Evolutionary conservation across 2,113 vertebrate genomes (phyloP).

Genomic region (Oreochromis niloticus): DNA sequence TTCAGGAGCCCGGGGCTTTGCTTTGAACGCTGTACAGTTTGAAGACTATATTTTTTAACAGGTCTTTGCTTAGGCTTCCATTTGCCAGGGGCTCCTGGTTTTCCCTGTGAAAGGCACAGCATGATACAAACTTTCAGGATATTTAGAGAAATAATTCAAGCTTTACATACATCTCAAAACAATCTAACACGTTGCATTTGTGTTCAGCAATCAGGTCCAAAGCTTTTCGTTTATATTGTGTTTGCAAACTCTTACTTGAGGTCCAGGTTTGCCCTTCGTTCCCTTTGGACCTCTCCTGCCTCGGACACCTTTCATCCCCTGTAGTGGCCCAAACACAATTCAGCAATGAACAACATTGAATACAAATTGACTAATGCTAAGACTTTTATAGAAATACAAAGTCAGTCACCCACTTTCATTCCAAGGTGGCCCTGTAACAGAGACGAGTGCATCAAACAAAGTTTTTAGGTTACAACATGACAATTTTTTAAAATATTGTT

Average conservation of each 20-base stretch:
- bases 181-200: not conserved
- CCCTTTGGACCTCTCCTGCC: slow-evolving; percentile 65
- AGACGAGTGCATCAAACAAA: not conserved
- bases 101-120: slow-evolving; percentile 46
- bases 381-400: not conserved
- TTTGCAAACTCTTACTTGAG: slow-evolving; percentile 47
- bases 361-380: not conserved
- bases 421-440: slow-evolving; percentile 63
- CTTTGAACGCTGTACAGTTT: not conserved
- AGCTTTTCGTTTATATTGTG: not conserved
- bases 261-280: slow-evolving; percentile 59
- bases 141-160: not conserved
- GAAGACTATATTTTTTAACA: not conserved
- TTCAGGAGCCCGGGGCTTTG: not conserved
- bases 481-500: accelerated
- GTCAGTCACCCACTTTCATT: slow-evolving; percentile 52
- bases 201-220: not conserved
- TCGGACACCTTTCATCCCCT: slow-evolving; percentile 68
- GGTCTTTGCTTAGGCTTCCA: not conserved
- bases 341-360: accelerated
- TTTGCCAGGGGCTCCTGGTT: slow-evolving; percentile 43
- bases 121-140: not conserved
- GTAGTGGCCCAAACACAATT: not conserved
- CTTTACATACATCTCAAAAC: not conserved
- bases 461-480: not conserved